Conservation (phyloP, 2,888 invertebrate genomes). For the Ctenicera cuprea region DNA sequence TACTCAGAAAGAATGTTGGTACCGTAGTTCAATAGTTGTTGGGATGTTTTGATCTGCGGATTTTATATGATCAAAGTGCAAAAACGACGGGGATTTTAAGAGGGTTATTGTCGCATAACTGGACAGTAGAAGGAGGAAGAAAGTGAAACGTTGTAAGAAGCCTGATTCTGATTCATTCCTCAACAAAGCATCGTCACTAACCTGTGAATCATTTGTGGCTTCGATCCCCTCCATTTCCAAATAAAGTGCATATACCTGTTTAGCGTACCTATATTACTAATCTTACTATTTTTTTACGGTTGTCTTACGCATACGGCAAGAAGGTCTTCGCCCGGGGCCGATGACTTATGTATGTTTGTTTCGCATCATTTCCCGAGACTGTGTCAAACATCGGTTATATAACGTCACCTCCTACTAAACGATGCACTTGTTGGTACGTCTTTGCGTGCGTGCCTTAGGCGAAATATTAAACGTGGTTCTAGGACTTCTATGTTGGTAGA, state of each 20-base stretch:
- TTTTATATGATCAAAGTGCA: constrained; percentile 37
- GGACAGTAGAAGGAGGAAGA: constrained; percentile 46
- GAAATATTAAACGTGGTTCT: constrained; percentile 47
- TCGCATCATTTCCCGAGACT: constrained; percentile 46
- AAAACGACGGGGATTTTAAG: constrained; percentile 36
- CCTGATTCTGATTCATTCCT: constrained; percentile 49
- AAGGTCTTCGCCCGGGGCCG: constrained; percentile 52
- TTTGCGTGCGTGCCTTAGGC: constrained; percentile 48
- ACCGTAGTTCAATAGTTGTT: neutral
- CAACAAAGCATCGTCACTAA: constrained; percentile 48
- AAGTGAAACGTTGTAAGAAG: constrained; percentile 47
- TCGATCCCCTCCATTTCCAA: constrained; percentile 53
- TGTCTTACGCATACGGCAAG: constrained; percentile 48
- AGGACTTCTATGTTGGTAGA: constrained; percentile 51
- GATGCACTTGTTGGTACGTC: constrained; percentile 36
- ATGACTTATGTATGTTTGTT: constrained; percentile 52
- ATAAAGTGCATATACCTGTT: constrained; percentile 56
- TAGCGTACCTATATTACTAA: constrained; percentile 56
- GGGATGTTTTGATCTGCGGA: neutral
- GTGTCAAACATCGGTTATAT: constrained; percentile 43
- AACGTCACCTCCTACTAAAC: constrained; percentile 30
- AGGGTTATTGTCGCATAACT: constrained; percentile 51
- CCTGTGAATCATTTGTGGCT: constrained; percentile 54
- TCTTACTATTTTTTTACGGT: constrained; percentile 51
- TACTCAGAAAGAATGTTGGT: neutral